Conservation (phyloP, 2,888 invertebrate species). For the Trissolcus brochymenae region DNA sequence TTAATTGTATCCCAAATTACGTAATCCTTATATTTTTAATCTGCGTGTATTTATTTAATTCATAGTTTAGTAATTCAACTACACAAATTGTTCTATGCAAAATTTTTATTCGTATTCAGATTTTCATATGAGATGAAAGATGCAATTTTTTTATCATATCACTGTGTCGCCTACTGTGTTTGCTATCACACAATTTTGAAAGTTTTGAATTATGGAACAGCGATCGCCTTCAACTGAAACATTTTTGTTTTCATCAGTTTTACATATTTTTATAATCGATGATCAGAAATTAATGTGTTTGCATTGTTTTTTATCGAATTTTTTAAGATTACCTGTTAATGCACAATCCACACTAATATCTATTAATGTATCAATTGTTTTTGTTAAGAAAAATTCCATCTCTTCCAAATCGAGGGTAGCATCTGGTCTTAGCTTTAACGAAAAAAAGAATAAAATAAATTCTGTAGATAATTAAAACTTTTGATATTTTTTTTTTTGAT, state of each 20-base stretch:
- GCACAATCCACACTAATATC: slow-evolving; percentile 8
- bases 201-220: background rate
- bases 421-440: slow-evolving; percentile 1
- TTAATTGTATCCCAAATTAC: too few relatives aligned
- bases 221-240: slow-evolving; percentile 3
- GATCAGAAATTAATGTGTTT: background rate
- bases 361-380: slow-evolving; percentile 4
- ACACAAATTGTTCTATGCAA: background rate
- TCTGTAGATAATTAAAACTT: too few relatives aligned
- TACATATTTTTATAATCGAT: background rate
- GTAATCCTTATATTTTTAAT: too few relatives aligned
- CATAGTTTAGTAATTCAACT: too few relatives aligned
- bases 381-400: slow-evolving; percentile 3
- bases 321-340: background rate
- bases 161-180: slow-evolving; percentile 6
- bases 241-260: background rate
- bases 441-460: background rate
- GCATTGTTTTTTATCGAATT: background rate
- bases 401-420: slow-evolving; percentile 8
- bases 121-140: background rate
- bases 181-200: slow-evolving; percentile 1
- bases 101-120: background rate
- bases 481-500: too few relatives aligned
- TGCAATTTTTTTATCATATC: background rate
- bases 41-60: too few relatives aligned